Conservation (phyloP, 2,888 invertebrate species). For the Eumacrocentrus americanus region DNA sequence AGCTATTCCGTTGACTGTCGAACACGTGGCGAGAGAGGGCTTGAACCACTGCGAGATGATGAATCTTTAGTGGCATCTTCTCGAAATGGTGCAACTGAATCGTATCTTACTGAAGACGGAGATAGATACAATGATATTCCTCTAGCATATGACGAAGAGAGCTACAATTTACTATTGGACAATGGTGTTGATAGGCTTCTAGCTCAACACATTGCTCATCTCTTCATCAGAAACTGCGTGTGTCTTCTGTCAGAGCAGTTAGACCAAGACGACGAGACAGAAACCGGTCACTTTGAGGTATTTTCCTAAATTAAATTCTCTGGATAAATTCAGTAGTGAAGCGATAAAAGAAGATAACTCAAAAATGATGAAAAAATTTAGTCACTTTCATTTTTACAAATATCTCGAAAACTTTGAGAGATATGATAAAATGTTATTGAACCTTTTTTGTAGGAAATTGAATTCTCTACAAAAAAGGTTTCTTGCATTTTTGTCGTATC, state of each 20-base stretch:
- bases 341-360: too few species aligned
- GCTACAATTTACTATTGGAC: constrained; percentile 81
- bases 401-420: too few species aligned
- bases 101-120: constrained; percentile 89
- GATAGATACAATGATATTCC: constrained; percentile 94
- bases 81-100: constrained; percentile 96
- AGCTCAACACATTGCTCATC: constrained; percentile 95
- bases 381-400: too few species aligned
- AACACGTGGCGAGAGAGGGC: constrained; percentile 88
- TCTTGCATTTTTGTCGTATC: too few species aligned
- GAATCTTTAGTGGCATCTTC: constrained; percentile 91
- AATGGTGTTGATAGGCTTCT: constrained; percentile 92
- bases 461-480: too few species aligned
- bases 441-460: too few species aligned
- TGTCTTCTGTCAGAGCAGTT: constrained; percentile 95
- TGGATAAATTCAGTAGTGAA: too few species aligned
- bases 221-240: constrained; percentile 97
- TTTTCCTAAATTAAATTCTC: too few species aligned
- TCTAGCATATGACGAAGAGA: constrained; percentile 81
- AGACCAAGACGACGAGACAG: constrained; percentile 89
- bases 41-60: constrained; percentile 73
- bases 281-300: constrained; percentile 98
- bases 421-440: too few species aligned
- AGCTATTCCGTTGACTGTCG: constrained; percentile 95
- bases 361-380: too few species aligned